Evolutionary conservation across 2,797 vertebrate genomes (phyloP), one percentile per base, ranked within the genome.

Genomic region (Sebastolobus altivelis): DNA sequence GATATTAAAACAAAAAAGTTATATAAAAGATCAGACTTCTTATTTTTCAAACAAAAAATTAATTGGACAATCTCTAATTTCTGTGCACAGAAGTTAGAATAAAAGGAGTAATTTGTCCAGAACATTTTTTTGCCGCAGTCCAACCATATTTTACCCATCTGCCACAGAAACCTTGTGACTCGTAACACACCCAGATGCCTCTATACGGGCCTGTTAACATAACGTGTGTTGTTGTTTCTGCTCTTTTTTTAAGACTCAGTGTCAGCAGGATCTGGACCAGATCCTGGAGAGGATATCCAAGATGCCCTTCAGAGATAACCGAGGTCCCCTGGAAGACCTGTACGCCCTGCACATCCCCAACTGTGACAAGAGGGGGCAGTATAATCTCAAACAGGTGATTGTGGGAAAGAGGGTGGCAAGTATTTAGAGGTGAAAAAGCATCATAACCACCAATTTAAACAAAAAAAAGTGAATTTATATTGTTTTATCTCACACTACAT

Each of bases 311-410:
- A 97, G 97, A 1, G 98, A 99, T 83, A 98, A 99, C 79, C 88
- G 97, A 79, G 98, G 97, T 3, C 98, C 98, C 0, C 92, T 99
- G 95, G 98, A 99, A 65, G 97, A 99, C 79, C 96, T 99, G 67
- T 99, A 99, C 31, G 97, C 98, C 55, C 91, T 99, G 88, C 97
- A 99, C 82, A 99, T 99, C 91, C 98, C 98, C 82, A 99, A 99
- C 95, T 99, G 98, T 18, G 98, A 99, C 96, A 99, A 97, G 92
- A 97, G 96, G 5, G 98, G 98, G 89, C 95, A 97, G 87, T 99
- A 98, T 94, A 99, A 99, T 94, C 96, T 98, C 91, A 99, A 99
- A 94, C 98, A 99, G 97, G 98, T 97, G 81, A 91, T 27, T 79
- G 18, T 61, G 43, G 63, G 37, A 25, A 52, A 25, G 2, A 63